phyloP scores from a whole-genome alignment of 2,113 vertebrate genomes.

The Caretta caretta region DNA sequence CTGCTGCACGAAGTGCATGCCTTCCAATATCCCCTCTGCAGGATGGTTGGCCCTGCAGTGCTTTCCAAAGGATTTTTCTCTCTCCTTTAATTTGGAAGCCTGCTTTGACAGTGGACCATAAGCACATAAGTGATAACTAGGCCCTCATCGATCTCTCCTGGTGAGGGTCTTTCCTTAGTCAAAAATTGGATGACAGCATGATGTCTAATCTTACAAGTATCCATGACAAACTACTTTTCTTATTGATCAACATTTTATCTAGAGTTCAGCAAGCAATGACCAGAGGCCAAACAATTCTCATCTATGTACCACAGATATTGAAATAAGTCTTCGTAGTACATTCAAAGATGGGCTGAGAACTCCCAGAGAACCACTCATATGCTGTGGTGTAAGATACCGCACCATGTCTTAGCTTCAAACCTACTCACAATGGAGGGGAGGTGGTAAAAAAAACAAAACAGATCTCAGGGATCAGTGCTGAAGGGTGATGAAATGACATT shows the following conservation, averaged over 20 bases:
- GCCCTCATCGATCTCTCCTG: not conserved
- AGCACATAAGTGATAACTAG: not conserved
- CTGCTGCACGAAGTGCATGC: fast-evolving
- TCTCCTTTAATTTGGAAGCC: conserved; percentile 5
- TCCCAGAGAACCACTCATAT: not conserved
- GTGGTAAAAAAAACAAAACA: fast-evolving
- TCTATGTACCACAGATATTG: not conserved
- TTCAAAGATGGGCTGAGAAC: not conserved
- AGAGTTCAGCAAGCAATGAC: not conserved
- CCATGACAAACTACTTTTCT: conserved; percentile 26
- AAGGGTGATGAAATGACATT: fast-evolving
- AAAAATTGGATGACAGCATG: conserved; percentile 39
- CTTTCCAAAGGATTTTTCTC: conserved; percentile 32
- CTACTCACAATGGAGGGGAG: not conserved
- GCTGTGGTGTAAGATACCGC: not conserved
- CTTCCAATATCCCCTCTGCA: not conserved
- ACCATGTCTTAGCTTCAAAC: not conserved
- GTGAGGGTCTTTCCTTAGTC: conserved; percentile 4
- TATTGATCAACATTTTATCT: conserved; percentile 10
- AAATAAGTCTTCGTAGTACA: not conserved
- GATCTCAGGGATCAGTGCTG: not conserved
- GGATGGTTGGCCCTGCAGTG: not conserved
- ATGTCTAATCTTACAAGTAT: conserved; percentile 17
- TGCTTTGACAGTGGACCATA: not conserved
- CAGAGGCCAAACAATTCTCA: not conserved